These are phyloP conservation scores for Drosophila auraria DNA, from an alignment of 1,140 invertebrate genomes.

Conservation along the genomic window DNA sequence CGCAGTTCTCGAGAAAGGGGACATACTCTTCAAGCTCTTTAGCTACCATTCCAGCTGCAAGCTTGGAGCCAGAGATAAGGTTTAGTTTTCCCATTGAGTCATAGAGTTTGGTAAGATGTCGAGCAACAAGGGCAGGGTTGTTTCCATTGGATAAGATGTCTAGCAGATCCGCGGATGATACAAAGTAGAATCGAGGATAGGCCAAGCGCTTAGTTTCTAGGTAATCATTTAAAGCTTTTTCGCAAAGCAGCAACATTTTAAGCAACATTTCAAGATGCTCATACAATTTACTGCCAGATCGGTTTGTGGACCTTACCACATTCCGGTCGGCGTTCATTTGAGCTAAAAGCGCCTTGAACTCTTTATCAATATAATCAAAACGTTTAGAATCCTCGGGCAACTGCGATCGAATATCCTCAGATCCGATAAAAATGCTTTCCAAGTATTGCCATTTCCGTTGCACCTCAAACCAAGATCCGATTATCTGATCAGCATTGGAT, in stretches of 20 bases:
- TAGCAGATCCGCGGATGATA: slow-evolving; percentile 96
- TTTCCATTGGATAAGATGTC: slow-evolving; percentile 98
- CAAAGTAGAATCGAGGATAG: slow-evolving; percentile 98
- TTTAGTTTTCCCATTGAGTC: slow-evolving; percentile 95
- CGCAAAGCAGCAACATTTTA: slow-evolving; percentile 92
- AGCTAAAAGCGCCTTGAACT: slow-evolving; percentile 89
- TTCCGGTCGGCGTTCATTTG: slow-evolving; percentile 89
- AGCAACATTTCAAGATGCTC: slow-evolving; percentile 93
- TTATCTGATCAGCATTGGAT: slow-evolving; percentile 94
- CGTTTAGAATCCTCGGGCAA: slow-evolving; percentile 95
- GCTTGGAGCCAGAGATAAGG: slow-evolving; percentile 87
- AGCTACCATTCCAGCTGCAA: slow-evolving; percentile 90
- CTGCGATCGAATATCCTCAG: slow-evolving; percentile 96
- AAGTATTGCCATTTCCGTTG: slow-evolving; percentile 97
- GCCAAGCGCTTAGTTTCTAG: slow-evolving; percentile 96
- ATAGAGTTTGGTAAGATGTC: slow-evolving; percentile 96
- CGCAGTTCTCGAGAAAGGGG: slow-evolving; percentile 90
- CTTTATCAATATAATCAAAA: slow-evolving; percentile 94
- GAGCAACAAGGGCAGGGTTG: slow-evolving; percentile 92
- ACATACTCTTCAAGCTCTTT: slow-evolving; percentile 94
- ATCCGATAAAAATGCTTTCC: slow-evolving; percentile 98
- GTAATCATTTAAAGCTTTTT: slow-evolving; percentile 97
- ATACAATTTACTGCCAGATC: slow-evolving; percentile 88
- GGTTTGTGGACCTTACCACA: slow-evolving; percentile 94
- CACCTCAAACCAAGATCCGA: slow-evolving; percentile 95